Percentiles rank a stretch among this genome's conserved stretches.
Evolutionary conservation across 2,888 invertebrate genomes (phyloP).

Genomic region (Drosophila fungiperda): DNA sequence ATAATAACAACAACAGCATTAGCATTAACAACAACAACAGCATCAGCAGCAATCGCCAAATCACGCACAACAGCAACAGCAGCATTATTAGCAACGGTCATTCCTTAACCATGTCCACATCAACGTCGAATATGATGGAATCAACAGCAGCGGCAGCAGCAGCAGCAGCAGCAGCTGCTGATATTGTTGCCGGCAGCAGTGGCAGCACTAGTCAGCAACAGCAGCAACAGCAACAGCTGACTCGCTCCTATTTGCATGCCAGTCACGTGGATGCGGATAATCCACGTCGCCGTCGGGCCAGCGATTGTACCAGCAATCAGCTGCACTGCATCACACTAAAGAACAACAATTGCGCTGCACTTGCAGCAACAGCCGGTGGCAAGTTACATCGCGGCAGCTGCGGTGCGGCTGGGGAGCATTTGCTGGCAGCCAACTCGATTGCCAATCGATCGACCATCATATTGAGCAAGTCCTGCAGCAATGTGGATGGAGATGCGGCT

Average conservation of each 20-base stretch:
- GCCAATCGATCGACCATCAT: slow-evolving; percentile 84
- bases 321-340: slow-evolving; percentile 82
- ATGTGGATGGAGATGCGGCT: slow-evolving; percentile 77
- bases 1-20: slow-evolving; percentile 28
- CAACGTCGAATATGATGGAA: slow-evolving; percentile 64
- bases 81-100: slow-evolving; percentile 54
- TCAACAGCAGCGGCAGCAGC: slow-evolving; percentile 31
- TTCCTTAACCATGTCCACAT: slow-evolving; percentile 66
- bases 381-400: slow-evolving; percentile 83
- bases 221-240: slow-evolving; percentile 43
- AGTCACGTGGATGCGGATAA: slow-evolving; percentile 54
- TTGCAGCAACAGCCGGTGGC: slow-evolving; percentile 40
- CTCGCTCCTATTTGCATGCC: slow-evolving; percentile 53
- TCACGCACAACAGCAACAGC: slow-evolving; percentile 43
- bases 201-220: slow-evolving; percentile 20
- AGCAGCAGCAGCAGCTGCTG: slow-evolving; percentile 17
- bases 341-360: slow-evolving; percentile 82
- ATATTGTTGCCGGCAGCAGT: slow-evolving; percentile 9
- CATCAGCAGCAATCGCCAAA: slow-evolving; percentile 32
- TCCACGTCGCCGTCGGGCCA: slow-evolving; percentile 80
- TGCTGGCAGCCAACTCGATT: slow-evolving; percentile 83
- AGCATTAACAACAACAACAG: slow-evolving; percentile 35
- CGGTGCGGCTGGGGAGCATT: slow-evolving; percentile 83
- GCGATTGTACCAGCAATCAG: slow-evolving; percentile 79
- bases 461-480: slow-evolving; percentile 84